phyloP scores from a whole-genome alignment of 2,113 vertebrate species.

The Dasyurus viverrinus region DNA sequence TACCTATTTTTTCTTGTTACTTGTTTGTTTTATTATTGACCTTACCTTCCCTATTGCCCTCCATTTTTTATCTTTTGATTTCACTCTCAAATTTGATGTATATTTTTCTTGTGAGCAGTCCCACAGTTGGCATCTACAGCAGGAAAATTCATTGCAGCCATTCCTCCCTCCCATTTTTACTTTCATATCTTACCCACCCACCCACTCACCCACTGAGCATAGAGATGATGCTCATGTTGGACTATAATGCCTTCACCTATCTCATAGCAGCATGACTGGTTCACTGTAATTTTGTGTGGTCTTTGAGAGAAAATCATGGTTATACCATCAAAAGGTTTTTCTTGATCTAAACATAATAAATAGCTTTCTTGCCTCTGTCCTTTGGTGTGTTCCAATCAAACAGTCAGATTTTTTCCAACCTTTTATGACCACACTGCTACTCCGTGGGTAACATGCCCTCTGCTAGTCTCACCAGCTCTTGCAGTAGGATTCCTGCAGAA shows the following conservation, averaged over 20 bases:
- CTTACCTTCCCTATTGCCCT: not conserved
- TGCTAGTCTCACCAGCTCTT: not conserved
- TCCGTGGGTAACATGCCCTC: not conserved
- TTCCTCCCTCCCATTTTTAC: not conserved
- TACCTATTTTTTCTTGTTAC: not conserved
- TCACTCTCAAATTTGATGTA: not conserved
- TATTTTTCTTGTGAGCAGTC: not conserved
- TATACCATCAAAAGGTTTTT: conserved; percentile 2
- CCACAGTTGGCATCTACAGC: not conserved
- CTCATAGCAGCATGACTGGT: not conserved
- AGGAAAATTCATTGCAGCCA: not conserved
- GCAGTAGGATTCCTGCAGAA: conserved; percentile 3
- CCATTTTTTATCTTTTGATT: not conserved
- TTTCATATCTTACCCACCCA: not conserved
- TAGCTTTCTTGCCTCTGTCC: not conserved
- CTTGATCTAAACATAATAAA: conserved; percentile 6
- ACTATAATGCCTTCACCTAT: not conserved
- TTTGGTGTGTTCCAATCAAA: conserved; percentile 1
- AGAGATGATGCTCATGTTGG: not conserved
- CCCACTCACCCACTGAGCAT: not conserved
- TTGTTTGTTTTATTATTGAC: not conserved
- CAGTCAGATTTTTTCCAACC: conserved; percentile 4
- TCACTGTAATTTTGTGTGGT: not conserved
- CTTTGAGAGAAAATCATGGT: conserved; percentile 1
- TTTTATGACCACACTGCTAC: not conserved